Base-by-base conservation (phyloP, 2,888 invertebrate genomes). In the Drosophila monieri region DNA sequence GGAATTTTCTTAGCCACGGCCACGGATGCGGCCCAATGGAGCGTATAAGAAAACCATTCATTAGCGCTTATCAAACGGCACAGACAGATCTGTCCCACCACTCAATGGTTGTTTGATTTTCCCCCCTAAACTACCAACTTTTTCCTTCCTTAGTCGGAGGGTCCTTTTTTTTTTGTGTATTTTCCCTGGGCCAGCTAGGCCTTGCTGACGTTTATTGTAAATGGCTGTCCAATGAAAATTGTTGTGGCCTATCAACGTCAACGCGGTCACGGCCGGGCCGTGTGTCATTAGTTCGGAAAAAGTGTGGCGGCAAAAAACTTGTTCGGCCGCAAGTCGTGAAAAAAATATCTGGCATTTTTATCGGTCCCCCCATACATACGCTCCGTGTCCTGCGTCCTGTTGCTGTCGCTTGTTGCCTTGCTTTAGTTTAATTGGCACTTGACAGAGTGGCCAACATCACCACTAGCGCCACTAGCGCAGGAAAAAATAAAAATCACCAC, bases 171-270 rank as follows among this genome's bases (percentile, higher is more conserved):
- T 14, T 18, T 25, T 12, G 12, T 21, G 60, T 48, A 27, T 27
- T 27, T 61, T 51, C 56, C 32, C 58, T 54, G 41, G 49, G 51
- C 52, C 48, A 55, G 77, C 78, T 74, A 77, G 61, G 47, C 60
- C 43, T 61, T 74, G 84, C 71, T 83, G 86, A 85, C 88, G 88
- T 84, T 85, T 88, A 84, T 85, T 88, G 88, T 88, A 88, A 88
- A 84, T 88, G 88, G 85, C 74, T 85, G 86, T 88, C 83, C 84
- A 83, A 84, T 88, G 84, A 80, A 88, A 84, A 88, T 84, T 88
- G 86, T 85, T 88, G 88, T 78, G 84, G 84, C 84, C 86, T 85
- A 84, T 84, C 84, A 84, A 88, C 88, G 84, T 84, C 88, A 84
- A 77, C 76, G 80, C 77, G 66, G 54, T 57, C 64, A 53, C 57